phyloP scores from a whole-genome alignment of 2,113 vertebrate species.

The Anarrhichthys ocellatus region DNA sequence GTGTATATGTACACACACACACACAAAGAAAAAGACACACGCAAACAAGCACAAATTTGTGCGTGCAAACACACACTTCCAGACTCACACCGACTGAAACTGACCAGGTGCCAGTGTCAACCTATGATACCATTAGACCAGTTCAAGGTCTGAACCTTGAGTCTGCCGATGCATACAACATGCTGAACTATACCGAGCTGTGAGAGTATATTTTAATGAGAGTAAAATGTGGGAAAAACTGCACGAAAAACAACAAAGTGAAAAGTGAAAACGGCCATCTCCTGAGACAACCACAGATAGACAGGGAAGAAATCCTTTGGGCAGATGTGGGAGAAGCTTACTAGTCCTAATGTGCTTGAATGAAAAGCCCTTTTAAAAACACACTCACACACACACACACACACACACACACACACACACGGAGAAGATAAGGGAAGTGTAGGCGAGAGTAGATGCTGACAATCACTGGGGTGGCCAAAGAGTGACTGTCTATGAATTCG shows the following conservation, averaged over 20 bases:
- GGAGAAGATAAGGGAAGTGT: not conserved
- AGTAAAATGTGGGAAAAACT: not conserved
- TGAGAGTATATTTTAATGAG: not conserved
- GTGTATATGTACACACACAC: not conserved
- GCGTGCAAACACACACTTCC: not conserved
- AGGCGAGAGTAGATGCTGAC: not conserved
- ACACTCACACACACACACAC: not conserved
- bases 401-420: not conserved
- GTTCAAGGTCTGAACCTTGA: slow-evolving; percentile 36
- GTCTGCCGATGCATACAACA: slow-evolving; percentile 4
- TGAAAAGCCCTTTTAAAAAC: not conserved
- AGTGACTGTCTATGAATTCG: not conserved
- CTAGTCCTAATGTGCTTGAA: not conserved
- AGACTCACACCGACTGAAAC: slow-evolving; percentile 24
- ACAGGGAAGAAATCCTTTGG: not conserved
- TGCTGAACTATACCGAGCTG: not conserved
- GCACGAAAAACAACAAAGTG: not conserved
- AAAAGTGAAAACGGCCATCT: not conserved
- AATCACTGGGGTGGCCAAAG: not conserved
- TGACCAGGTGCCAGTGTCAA: slow-evolving; percentile 19
- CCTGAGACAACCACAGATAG: not conserved
- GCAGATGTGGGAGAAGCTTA: slow-evolving; percentile 4
- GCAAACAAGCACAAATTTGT: not conserved
- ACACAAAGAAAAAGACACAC: slow-evolving; percentile 16
- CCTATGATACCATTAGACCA: slow-evolving; percentile 4